Evolutionary conservation across 1,140 invertebrate genomes (phyloP).

Genomic region (Diachasma alloeum): DNA sequence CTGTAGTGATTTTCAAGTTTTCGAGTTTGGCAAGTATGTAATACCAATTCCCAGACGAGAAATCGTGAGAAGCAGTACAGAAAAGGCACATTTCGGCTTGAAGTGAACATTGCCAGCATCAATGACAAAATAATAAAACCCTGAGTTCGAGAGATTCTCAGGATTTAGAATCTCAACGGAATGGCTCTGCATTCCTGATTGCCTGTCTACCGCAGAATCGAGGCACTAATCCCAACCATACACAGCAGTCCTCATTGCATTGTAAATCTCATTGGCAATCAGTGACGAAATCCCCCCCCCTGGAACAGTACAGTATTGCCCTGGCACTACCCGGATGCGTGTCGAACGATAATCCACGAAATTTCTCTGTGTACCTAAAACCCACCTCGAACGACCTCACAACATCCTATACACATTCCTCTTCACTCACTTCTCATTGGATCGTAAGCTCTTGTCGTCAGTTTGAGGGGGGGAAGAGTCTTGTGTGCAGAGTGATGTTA

Average conservation of each 20-base stretch:
- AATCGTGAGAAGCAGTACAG: too few relatives aligned
- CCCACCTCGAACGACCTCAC: slow-evolving; percentile 4
- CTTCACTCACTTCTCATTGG: slow-evolving; percentile 14
- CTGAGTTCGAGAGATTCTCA: too few relatives aligned
- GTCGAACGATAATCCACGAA: slow-evolving; percentile 5
- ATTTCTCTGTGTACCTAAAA: slow-evolving; percentile 10
- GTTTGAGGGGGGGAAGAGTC: not conserved
- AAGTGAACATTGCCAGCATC: too few relatives aligned
- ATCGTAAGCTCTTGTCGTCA: slow-evolving; percentile 32
- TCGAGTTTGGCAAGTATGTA: too few relatives aligned
- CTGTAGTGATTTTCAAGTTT: too few relatives aligned
- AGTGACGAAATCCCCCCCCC: not conserved
- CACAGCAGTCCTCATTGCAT: not conserved
- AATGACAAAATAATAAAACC: too few relatives aligned
- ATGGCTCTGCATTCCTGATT: too few relatives aligned
- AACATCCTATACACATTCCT: not conserved
- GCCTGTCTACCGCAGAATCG: not conserved
- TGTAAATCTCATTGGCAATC: slow-evolving; percentile 1
- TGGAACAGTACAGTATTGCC: not conserved
- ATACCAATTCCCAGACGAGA: too few relatives aligned
- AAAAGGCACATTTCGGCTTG: too few relatives aligned
- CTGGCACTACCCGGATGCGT: not conserved
- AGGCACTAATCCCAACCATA: not conserved
- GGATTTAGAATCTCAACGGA: too few relatives aligned
- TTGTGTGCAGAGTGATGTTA: not conserved